Conservation (phyloP, 2,888 invertebrate genomes). For the Drosophila prolongata region DNA sequence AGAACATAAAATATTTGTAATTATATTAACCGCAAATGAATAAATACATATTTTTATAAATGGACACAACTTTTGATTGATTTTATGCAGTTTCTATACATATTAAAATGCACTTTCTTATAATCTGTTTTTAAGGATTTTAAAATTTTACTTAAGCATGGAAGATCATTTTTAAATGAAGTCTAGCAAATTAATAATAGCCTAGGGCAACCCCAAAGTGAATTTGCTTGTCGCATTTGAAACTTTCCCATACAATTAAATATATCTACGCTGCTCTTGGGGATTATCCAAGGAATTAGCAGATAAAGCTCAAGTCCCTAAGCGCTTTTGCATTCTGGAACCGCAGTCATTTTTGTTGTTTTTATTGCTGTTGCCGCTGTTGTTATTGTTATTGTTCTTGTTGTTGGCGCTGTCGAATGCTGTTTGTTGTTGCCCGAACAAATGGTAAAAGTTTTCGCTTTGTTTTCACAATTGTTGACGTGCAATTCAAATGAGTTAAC, state of each 20-base stretch:
- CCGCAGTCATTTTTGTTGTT: not conserved
- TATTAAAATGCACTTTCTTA: too few relatives aligned
- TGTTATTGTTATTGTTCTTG: slow-evolving; percentile 24
- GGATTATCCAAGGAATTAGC: slow-evolving; percentile 37
- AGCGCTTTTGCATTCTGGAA: slow-evolving; percentile 26
- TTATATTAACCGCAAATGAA: too few relatives aligned
- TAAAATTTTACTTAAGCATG: too few relatives aligned
- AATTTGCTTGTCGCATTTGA: not conserved
- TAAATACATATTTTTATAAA: too few relatives aligned
- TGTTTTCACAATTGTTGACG: slow-evolving; percentile 78
- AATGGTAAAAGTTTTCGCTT: slow-evolving; percentile 76
- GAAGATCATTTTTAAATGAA: too few relatives aligned
- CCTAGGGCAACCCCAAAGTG: not conserved
- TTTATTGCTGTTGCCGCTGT: slow-evolving; percentile 27
- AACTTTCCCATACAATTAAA: slow-evolving; percentile 19
- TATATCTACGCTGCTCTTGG: slow-evolving; percentile 6
- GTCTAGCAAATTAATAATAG: not conserved
- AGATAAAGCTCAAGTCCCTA: slow-evolving; percentile 26
- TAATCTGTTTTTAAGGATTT: too few relatives aligned
- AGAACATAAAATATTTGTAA: too few relatives aligned
- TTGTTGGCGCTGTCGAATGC: slow-evolving; percentile 19
- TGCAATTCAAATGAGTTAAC: slow-evolving; percentile 80
- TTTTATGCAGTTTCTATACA: too few relatives aligned
- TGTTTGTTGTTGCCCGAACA: slow-evolving; percentile 50
- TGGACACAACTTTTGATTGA: too few relatives aligned